Conservation (phyloP, 2,797 vertebrate species). For the Argyrosomus regius region DNA sequence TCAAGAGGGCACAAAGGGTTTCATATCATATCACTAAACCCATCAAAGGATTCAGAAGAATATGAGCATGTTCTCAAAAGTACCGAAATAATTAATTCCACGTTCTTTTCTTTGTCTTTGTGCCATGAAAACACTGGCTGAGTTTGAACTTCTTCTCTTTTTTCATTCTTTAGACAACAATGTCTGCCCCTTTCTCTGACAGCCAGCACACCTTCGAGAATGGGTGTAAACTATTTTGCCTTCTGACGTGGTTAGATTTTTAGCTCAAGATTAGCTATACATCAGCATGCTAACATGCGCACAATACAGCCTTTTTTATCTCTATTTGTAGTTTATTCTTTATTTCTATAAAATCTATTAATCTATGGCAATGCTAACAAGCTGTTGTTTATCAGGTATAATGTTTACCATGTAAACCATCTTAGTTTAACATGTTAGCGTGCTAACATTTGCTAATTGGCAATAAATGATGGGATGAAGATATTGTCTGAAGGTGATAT, state of each 20-base stretch:
- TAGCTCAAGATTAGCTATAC: not conserved
- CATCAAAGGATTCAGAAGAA: constrained; percentile 33
- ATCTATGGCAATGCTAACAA: too few relatives aligned
- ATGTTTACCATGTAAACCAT: not conserved
- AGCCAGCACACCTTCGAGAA: too few relatives aligned
- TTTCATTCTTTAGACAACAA: not conserved
- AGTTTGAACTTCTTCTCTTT: not conserved
- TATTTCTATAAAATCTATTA: too few relatives aligned
- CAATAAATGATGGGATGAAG: not conserved
- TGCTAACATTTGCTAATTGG: not conserved
- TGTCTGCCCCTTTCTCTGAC: too few relatives aligned
- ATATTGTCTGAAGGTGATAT: not conserved
- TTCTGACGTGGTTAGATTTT: not conserved
- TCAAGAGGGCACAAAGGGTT: constrained; percentile 35
- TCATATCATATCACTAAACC: constrained; percentile 24
- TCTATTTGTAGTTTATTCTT: too few relatives aligned
- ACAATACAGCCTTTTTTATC: too few relatives aligned
- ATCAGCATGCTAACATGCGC: not conserved
- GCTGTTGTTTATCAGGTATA: not conserved
- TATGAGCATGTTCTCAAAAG: not conserved
- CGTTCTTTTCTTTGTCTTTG: not conserved
- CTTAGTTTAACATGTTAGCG: not conserved
- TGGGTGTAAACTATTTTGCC: not conserved
- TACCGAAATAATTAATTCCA: not conserved
- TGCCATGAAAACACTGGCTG: not conserved